These are phyloP conservation scores for Polyodon spathula DNA, from an alignment of 2,113 vertebrate species.

Conservation along the genomic window DNA sequence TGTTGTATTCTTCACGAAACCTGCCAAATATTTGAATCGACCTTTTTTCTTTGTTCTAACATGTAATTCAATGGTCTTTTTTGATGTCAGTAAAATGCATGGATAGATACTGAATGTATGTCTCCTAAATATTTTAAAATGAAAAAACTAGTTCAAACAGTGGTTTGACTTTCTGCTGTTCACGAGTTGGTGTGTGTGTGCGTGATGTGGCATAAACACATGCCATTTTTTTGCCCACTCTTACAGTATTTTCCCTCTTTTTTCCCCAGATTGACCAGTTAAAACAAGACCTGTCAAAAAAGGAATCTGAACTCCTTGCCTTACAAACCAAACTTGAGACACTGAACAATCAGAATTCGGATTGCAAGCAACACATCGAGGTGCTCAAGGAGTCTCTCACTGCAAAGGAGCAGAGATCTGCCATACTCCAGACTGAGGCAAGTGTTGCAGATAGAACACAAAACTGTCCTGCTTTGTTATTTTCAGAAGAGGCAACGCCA, in stretches of 20 bases:
- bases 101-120: no score
- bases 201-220: neutral
- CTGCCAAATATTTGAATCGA: no score
- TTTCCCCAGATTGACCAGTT: slow-evolving; percentile 83
- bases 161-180: no score
- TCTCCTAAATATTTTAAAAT: neutral
- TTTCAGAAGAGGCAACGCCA: neutral
- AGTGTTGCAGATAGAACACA: slow-evolving; percentile 19
- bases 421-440: slow-evolving; percentile 98
- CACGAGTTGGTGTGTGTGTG: neutral
- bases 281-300: slow-evolving; percentile 97
- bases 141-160: no score
- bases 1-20: no score
- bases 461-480: neutral
- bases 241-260: neutral
- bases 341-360: slow-evolving; percentile 97
- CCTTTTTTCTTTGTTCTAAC: no score
- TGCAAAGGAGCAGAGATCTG: slow-evolving; percentile 98
- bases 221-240: neutral
- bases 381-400: slow-evolving; percentile 99
- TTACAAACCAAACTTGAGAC: slow-evolving; percentile 98
- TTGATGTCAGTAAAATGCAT: no score
- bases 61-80: no score
- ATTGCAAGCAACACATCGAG: slow-evolving; percentile 99
- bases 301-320: slow-evolving; percentile 95